Percentiles rank a stretch among this genome's conserved stretches.
Evolutionary conservation across 1,140 invertebrate genomes (phyloP).

Genomic region (Charaxes varanes): DNA sequence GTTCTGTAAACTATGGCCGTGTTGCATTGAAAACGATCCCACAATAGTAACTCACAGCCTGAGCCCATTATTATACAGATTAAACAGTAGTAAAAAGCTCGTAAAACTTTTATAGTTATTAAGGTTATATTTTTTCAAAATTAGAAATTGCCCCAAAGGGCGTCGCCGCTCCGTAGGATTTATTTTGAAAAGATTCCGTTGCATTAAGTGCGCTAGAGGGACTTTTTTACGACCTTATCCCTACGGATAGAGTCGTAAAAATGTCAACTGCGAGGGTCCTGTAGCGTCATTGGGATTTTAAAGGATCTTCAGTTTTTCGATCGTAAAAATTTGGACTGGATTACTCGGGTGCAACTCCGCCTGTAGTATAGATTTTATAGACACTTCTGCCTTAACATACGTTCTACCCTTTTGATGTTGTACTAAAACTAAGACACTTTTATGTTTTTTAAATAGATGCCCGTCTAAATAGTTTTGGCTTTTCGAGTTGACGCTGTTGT

Average conservation of each 20-base stretch:
- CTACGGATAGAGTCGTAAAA: conserved; percentile 57
- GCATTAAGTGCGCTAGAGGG: conserved; percentile 41
- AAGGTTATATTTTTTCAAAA: conserved; percentile 50
- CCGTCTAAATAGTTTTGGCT: no score
- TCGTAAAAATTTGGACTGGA: conserved; percentile 49
- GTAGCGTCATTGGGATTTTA: conserved; percentile 28
- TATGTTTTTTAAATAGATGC: conserved; percentile 13
- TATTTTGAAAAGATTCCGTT: conserved; percentile 39
- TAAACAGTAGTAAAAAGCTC: conserved; percentile 63
- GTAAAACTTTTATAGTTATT: conserved; percentile 62
- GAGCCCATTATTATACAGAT: conserved; percentile 47
- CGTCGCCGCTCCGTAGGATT: conserved; percentile 34
- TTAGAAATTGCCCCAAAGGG: conserved; percentile 51
- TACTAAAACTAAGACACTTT: conserved; percentile 8
- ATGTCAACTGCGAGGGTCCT: conserved; percentile 40
- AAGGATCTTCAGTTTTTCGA: conserved; percentile 38
- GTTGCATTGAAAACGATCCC: conserved; percentile 16
- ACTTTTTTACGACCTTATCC: conserved; percentile 37
- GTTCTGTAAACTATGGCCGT: conserved; percentile 13
- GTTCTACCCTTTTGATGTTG: conserved; percentile 6
- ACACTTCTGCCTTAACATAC: conserved; percentile 18
- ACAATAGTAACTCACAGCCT: conserved; percentile 36
- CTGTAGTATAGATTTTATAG: conserved; percentile 41
- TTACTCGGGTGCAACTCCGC: conserved; percentile 29
- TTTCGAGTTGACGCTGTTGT: no score